Percentiles rank a stretch among this genome's conserved stretches.
These are phyloP conservation scores for Mesopsocus fuscifrons DNA, from an alignment of 2,888 invertebrate species.

Conservation along the genomic window DNA sequence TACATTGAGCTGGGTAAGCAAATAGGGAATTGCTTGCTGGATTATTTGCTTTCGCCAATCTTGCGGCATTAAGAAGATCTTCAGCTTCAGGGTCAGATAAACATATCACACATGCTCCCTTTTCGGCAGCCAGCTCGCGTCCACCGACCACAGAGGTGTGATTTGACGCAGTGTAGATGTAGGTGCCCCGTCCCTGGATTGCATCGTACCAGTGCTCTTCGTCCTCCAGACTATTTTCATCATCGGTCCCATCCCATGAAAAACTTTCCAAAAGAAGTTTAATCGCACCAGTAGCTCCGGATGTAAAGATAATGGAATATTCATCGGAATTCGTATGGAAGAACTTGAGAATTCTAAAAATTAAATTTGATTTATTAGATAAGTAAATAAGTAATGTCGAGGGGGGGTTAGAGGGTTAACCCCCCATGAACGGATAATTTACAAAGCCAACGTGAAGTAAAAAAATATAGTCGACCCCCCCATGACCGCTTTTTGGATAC, in stretches of 20 bases:
- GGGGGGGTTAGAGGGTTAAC: too few relatives aligned
- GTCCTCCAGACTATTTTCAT: conserved; percentile 16
- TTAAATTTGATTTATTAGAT: conserved; percentile 10
- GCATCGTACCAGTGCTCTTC: conserved; percentile 8
- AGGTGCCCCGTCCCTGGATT: conserved; percentile 31
- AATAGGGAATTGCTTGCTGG: conserved; percentile 39
- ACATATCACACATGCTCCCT: conserved; percentile 33
- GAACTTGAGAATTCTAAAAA: conserved; percentile 52
- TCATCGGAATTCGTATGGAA: conserved; percentile 64
- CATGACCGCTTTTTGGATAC: too few relatives aligned
- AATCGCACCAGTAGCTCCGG: conserved; percentile 74
- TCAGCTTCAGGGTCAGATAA: conserved; percentile 38
- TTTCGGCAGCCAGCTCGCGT: conserved; percentile 48
- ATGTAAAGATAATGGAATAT: conserved; percentile 83
- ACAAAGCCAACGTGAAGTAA: too few relatives aligned
- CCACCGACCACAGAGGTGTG: conserved; percentile 93
- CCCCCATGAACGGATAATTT: too few relatives aligned
- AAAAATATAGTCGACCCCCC: too few relatives aligned
- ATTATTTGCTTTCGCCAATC: neutral
- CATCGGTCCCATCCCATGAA: conserved; percentile 27
- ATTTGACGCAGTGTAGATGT: conserved; percentile 71
- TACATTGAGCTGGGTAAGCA: conserved; percentile 81
- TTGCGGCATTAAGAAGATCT: conserved; percentile 20
- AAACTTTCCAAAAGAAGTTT: conserved; percentile 73
- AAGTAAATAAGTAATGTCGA: conserved; percentile 9